Evolutionary conservation across 2,113 vertebrate genomes (phyloP), one percentile per base, ranked within the genome.

Genomic region (Redunca redunca): DNA sequence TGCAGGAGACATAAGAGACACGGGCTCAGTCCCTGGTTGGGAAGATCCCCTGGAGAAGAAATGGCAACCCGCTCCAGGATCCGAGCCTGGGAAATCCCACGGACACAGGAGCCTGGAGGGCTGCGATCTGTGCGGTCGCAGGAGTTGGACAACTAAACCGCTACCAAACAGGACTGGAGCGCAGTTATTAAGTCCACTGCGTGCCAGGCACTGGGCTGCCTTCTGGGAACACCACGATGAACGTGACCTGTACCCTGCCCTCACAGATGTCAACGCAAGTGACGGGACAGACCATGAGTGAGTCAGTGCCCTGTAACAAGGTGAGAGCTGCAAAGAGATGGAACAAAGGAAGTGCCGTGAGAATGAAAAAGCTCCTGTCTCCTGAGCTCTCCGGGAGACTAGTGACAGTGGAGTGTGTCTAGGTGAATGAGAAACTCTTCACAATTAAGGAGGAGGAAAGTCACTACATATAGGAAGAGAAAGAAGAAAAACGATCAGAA

Each of bases 211-310:
- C 13, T 1, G 52, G 4, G 50, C 67, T 21, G 0, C 36, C 46
- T 55, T 33, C 46, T 48, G 50, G 21, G 46, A 52, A n/a, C 1
- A 15, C 21, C 67, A 36, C 7, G 17, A 4, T 0, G n/a, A 25
- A 12, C 3, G 1, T 19, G 19, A 6, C 4, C 1, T 3, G 46
- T 50, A 17, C n/a, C 13, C 30, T 5, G 14, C 36, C 55, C 55
- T 36, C 40, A 14, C 6, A 7, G 46, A 50, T 5, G 7, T 17
- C 64, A 5, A 16, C 1, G 0, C 8, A 55, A 7, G 43, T 8
- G 43, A 1, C 7, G 16, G 5, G 19, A 48, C 11, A 7, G 33
- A 2, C 7, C 3, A 0, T 5, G 2, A 21, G 7, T 6, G 36
- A 12, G 13, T 58, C 36, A 1, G 25, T 0, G 36, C 50, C 0